A percentile compares a stretch with the other conserved stretches of the same genome.
These are phyloP conservation scores for Leiothrix lutea DNA, from an alignment of 2,113 vertebrate species.

Conservation along the genomic window DNA sequence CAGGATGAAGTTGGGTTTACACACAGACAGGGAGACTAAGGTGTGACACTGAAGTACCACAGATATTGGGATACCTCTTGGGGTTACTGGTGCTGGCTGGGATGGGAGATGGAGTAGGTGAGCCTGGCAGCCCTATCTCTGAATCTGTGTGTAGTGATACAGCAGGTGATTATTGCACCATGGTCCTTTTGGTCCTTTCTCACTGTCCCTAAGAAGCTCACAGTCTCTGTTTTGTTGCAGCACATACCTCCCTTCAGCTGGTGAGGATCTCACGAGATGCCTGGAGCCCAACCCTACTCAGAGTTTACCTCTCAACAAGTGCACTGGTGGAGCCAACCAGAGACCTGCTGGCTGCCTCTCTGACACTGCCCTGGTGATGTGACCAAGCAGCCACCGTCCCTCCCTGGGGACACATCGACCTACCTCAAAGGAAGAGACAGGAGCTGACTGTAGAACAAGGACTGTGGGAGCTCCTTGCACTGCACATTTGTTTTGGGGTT, in stretches of 20 bases:
- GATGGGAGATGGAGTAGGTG: not conserved
- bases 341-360: constrained; percentile 24
- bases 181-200: not conserved
- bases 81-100: not conserved
- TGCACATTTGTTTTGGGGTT: not conserved
- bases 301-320: constrained; percentile 61
- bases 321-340: not conserved
- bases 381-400: not conserved
- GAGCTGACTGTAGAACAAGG: not conserved
- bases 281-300: constrained; percentile 38
- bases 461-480: not conserved
- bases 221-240: constrained; percentile 5
- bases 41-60: not conserved
- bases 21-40: not conserved
- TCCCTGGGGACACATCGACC: not conserved
- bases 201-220: not conserved
- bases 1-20: not conserved
- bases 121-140: not conserved
- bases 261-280: constrained; percentile 5
- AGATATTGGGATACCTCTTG: not conserved
- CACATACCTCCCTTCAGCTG: not conserved
- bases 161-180: not conserved
- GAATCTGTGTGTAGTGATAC: not conserved
- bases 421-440: constrained; percentile 62
- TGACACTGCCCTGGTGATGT: not conserved